A percentile compares a stretch with the other conserved stretches of the same genome.
Evolutionary conservation across 2,888 invertebrate genomes (phyloP).

Genomic region (Sisyra nigra): DNA sequence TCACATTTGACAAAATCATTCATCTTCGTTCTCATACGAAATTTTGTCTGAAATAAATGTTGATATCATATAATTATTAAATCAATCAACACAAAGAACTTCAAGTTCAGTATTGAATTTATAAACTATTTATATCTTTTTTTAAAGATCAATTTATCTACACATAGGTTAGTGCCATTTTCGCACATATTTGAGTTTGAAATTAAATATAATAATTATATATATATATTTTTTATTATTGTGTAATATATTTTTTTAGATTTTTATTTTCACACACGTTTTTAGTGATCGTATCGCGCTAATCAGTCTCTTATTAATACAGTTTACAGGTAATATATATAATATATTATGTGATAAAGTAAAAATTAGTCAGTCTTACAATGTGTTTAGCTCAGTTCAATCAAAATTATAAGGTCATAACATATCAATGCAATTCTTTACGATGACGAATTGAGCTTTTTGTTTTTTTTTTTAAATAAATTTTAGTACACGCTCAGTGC

Average conservation of each 20-base stretch:
- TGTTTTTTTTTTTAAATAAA: no score
- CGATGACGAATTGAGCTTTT: no score
- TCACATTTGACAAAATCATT: constrained; percentile 2
- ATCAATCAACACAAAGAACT: not conserved
- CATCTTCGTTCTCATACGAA: not conserved
- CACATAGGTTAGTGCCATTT: not conserved
- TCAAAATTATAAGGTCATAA: no score
- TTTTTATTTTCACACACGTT: constrained; percentile 2
- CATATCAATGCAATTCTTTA: no score
- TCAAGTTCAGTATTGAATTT: no score
- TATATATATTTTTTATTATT: not conserved
- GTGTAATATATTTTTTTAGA: no score
- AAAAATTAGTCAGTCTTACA: constrained; percentile 8
- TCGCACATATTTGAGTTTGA: no score
- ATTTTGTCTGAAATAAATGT: constrained; percentile 2
- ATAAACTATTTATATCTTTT: no score
- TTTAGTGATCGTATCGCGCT: constrained; percentile 7
- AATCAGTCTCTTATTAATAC: constrained; percentile 8
- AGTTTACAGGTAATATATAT: constrained; percentile 4
- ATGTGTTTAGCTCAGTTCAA: no score
- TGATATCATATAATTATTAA: not conserved
- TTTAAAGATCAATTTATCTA: no score
- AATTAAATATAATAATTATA: not conserved
- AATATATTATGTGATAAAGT: constrained; percentile 3
- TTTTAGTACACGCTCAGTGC: no score